Conservation (phyloP, 2,888 invertebrate species). For the Troides aeacus region DNA sequence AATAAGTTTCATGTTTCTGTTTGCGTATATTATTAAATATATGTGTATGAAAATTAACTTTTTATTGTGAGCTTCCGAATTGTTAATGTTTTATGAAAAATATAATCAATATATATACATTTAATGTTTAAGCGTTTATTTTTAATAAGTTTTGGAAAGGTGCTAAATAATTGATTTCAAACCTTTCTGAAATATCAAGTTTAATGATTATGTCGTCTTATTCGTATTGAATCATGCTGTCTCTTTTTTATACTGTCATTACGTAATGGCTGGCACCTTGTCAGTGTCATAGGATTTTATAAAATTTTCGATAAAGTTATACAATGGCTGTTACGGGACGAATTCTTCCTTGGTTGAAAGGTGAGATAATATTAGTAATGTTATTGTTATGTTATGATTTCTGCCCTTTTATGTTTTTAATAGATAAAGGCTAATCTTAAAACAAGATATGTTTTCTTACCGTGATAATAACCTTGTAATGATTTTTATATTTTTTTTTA, state of each 20-base stretch:
- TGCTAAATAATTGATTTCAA: too few relatives aligned
- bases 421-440: not conserved
- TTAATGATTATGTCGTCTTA: too few relatives aligned
- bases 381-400: slow-evolving; percentile 26
- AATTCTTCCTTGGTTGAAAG: slow-evolving; percentile 79
- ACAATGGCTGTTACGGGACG: slow-evolving; percentile 81
- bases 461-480: slow-evolving; percentile 49
- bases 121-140: too few relatives aligned
- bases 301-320: slow-evolving; percentile 47
- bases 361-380: slow-evolving; percentile 51
- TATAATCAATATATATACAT: too few relatives aligned
- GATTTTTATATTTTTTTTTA: slow-evolving; percentile 31
- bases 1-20: too few relatives aligned
- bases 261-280: slow-evolving; percentile 64
- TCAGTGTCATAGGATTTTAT: slow-evolving; percentile 61
- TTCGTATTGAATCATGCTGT: not conserved
- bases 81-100: too few relatives aligned
- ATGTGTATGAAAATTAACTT: too few relatives aligned
- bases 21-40: too few relatives aligned
- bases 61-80: too few relatives aligned
- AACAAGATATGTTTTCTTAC: slow-evolving; percentile 31
- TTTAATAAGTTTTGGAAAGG: too few relatives aligned
- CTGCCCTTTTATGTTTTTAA: not conserved
- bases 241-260: slow-evolving; percentile 36
- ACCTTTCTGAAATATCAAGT: too few relatives aligned